A percentile compares a stretch with the other conserved stretches of the same genome.
Evolutionary conservation across 2,113 vertebrate species (phyloP).

Genomic region (Turdus rufiventris): DNA sequence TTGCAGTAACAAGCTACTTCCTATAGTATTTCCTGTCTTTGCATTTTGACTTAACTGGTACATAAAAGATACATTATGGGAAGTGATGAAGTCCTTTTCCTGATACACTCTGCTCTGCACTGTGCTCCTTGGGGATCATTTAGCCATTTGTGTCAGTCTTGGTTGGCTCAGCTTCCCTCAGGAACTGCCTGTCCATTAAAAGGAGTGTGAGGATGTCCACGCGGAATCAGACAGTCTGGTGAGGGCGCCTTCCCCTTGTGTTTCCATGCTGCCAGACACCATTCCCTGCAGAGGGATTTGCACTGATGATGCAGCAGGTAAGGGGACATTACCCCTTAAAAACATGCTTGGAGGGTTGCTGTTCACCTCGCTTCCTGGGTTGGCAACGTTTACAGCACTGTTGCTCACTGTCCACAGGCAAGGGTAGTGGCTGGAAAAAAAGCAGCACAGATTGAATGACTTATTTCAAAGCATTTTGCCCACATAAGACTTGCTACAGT

Average conservation of each 20-base stretch:
- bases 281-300: constrained; percentile 69
- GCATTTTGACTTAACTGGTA: not conserved
- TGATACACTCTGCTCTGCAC: not conserved
- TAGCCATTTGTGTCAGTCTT: not conserved
- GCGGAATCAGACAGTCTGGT: constrained; percentile 71
- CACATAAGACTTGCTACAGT: not conserved
- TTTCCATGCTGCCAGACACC: constrained; percentile 71
- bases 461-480: not conserved
- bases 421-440: constrained; percentile 82
- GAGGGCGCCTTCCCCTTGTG: constrained; percentile 71
- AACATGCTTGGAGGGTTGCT: constrained; percentile 63
- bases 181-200: constrained; percentile 61
- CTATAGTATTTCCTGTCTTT: not conserved
- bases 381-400: constrained; percentile 60
- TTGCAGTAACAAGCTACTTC: not conserved
- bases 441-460: not conserved
- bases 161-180: not conserved
- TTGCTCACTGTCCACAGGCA: constrained; percentile 89
- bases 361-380: constrained; percentile 56
- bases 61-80: not conserved
- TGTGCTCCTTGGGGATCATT: rapidly evolving
- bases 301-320: constrained; percentile 62
- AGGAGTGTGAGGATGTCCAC: constrained; percentile 83
- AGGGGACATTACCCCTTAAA: constrained; percentile 74
- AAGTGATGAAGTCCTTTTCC: not conserved